Evolutionary conservation across 2,797 vertebrate species (phyloP).

Genomic region (Urophycis tenuis): DNA sequence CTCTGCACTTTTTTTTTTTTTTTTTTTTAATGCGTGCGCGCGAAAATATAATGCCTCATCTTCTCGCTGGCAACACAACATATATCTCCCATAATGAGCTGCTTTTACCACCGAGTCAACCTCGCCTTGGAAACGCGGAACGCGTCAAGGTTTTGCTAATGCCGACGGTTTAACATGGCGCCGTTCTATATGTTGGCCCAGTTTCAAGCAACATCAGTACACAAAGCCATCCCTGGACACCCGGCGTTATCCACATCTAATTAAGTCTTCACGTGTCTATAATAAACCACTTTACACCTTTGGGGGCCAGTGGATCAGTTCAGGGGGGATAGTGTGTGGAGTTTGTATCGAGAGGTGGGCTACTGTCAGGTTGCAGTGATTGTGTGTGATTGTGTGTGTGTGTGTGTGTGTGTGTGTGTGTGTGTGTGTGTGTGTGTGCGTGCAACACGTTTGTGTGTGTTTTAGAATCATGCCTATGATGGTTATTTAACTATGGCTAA

Average conservation of each 20-base stretch:
- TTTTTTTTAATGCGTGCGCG: not conserved
- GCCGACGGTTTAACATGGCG: conserved; percentile 61
- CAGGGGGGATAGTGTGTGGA: conserved; percentile 36
- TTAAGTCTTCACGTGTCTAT: conserved; percentile 71
- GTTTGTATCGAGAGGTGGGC: conserved; percentile 35
- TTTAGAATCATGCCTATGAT: conserved; percentile 46
- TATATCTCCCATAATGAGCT: conserved; percentile 68
- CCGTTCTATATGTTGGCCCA: conserved; percentile 50
- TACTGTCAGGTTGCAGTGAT: conserved; percentile 25
- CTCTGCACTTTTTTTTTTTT: not conserved
- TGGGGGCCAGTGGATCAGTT: conserved; percentile 59
- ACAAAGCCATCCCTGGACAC: conserved; percentile 56
- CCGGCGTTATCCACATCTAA: conserved; percentile 70
- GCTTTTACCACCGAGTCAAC: conserved; percentile 45
- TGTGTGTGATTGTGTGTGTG: conserved; percentile 12
- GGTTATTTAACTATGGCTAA: conserved; percentile 70
- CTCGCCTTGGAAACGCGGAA: conserved; percentile 52
- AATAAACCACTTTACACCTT: conserved; percentile 69
- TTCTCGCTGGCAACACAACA: conserved; percentile 46
- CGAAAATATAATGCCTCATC: conserved; percentile 5
- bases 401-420: conserved; percentile 23
- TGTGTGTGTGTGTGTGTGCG: conserved; percentile 7
- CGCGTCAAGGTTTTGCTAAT: conserved; percentile 70
- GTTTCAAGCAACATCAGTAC: conserved; percentile 49
- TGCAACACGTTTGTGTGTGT: conserved; percentile 16